Base-by-base conservation (phyloP, 2,888 invertebrate species). In the Drosophila nigricruria region DNA sequence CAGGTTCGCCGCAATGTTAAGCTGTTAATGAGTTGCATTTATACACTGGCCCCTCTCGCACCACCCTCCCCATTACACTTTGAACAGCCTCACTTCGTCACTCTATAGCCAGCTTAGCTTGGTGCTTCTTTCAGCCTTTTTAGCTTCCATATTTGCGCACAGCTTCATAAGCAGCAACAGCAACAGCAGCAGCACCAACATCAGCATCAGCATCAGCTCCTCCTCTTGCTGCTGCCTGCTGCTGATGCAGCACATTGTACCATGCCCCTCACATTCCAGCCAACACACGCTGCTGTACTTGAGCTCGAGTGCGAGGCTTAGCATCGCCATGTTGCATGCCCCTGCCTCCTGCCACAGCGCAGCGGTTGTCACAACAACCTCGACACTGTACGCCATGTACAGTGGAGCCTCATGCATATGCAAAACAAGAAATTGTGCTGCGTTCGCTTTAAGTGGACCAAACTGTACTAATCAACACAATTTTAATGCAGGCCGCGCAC, bases 191-290 rank as follows among this genome's bases (percentile, higher is more conserved):
- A 23, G 52, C 68, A 71, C 8, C 32, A 43, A 32, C 54, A 18
- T 38, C 65, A 75, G 6, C 53, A 43, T 10, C 43, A 43, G 38
- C 58, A 25, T 50, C 68, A 71, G 16, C 25, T 64, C 47, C 60
- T 36, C 25, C 45, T 36, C 27, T 0, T 63, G 60, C 40, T 59
- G 57, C 14, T 52, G 67, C 23, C 18, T 14, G 20, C 23, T 50
- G 86, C 83, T 85, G 82, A 88, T 77, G 77, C 73, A 67, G 84
- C 86, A 82, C 77, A 82, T 71, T 70, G 45, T 77, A 50, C 40
- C 66, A 58, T 43, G 62, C 3, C 34, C 43, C 36, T 9, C 45
- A n/a, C 45, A 27, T 34, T 30, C 23, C 18, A 8, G 1, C 8
- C 34, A 50, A 5, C 23, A 25, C 45, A 45, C 38, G 18, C 30